phyloP scores from a whole-genome alignment of 2,888 invertebrate genomes.

The Tyria jacobaeae region DNA sequence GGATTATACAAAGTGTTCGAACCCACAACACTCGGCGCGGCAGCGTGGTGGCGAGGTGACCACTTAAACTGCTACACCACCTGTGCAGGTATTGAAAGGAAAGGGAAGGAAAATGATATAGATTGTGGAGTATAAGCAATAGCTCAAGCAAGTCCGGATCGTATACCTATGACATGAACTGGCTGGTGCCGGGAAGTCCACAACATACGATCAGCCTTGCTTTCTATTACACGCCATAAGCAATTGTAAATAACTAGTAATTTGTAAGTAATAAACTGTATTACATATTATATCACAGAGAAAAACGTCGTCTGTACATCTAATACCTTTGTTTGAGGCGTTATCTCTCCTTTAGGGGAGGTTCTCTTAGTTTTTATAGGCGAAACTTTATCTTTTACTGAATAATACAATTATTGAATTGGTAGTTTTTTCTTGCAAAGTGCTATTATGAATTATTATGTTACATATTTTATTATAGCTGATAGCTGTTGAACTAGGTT shows the following conservation, averaged over 20 bases:
- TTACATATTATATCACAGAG: constrained; percentile 60
- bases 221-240: constrained; percentile 13
- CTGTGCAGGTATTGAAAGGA: no score
- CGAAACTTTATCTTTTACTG: constrained; percentile 64
- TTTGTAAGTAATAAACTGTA: no score
- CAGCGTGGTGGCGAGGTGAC: no score
- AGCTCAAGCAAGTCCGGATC: no score
- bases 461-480: constrained; percentile 35
- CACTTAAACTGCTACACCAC: no score
- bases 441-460: constrained; percentile 28
- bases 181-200: no score
- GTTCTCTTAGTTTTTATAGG: constrained; percentile 73
- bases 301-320: constrained; percentile 62
- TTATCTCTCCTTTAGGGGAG: constrained; percentile 65
- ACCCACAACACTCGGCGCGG: no score
- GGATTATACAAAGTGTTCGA: no score
- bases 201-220: constrained; percentile 14
- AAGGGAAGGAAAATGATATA: no score
- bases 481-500: no score
- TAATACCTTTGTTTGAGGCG: constrained; percentile 69
- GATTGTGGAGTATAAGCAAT: no score
- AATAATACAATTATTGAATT: constrained; percentile 64
- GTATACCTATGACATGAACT: no score
- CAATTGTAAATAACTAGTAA: constrained; percentile 60
- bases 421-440: constrained; percentile 56